phyloP scores from a whole-genome alignment of 2,797 vertebrate genomes.

The Alfaro cultratus region DNA sequence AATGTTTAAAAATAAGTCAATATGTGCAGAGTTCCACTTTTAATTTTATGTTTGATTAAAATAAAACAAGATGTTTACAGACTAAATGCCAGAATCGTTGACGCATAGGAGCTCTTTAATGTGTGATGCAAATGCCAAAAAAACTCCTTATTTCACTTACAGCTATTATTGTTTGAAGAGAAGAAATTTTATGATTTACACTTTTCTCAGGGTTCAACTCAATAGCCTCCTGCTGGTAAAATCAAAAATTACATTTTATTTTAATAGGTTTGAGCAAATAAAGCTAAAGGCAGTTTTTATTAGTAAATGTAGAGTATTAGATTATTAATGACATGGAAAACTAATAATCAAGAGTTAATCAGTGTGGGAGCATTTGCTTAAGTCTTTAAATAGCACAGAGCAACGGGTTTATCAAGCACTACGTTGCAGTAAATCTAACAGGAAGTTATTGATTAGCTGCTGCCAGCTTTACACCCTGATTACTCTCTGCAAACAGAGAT shows the following conservation, averaged over 20 bases:
- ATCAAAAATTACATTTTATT: slow-evolving; percentile 1
- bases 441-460: slow-evolving; percentile 50
- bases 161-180: background rate
- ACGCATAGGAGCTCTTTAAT: background rate
- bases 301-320: background rate
- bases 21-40: background rate
- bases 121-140: background rate
- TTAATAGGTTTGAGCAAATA: background rate
- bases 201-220: background rate
- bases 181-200: background rate
- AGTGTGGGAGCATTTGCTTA: slow-evolving; percentile 3
- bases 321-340: background rate
- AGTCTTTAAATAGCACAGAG: slow-evolving; percentile 36
- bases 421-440: slow-evolving; percentile 45
- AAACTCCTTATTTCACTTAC: background rate
- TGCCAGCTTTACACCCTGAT: slow-evolving; percentile 10
- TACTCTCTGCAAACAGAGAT: background rate
- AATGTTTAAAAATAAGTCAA: background rate
- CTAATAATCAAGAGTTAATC: background rate
- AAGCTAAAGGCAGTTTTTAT: background rate
- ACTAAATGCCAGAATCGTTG: background rate
- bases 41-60: background rate
- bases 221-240: slow-evolving; percentile 42
- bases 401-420: slow-evolving; percentile 40
- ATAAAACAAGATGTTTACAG: background rate